Evolutionary conservation across 1,140 invertebrate genomes (phyloP), one percentile per base, ranked within the genome.

Genomic region (Nasonia vitripennis): DNA sequence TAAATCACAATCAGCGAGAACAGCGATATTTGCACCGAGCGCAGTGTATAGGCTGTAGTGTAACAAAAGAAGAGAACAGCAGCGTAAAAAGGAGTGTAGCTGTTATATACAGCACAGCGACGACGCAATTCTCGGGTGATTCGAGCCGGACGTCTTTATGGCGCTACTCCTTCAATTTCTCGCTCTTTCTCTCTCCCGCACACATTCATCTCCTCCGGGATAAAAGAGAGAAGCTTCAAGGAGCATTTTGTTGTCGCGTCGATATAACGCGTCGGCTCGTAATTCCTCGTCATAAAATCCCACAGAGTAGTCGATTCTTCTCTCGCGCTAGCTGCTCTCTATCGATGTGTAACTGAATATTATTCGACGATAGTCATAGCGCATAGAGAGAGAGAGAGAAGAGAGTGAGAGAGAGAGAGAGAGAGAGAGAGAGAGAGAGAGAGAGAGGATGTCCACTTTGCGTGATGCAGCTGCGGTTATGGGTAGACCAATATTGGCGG

Each of bases 211-310:
- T 75, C 17, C 73, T 41, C 23, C 75, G 37, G n/a, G 20, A 17
- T 51, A 17, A 20, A 48, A n/a, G 73, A 41, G 34, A 10, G 67
- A 27, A 70, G 37, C 75, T 23, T 41, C 17, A 11, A 11, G 10
- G 75, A 78, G n/a, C 37, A 78, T 78, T 78, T 48, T 45, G n/a
- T 78, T 48, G 75, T 78, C 75, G 41, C 41, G 75, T 51, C 75
- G 45, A 78, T 74, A 74, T 48, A 48, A 51, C 45, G 73, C 37
- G 75, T 27, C 3, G 37, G 14, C 73, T 37, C 73, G 37, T 74
- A 74, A 74, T 74, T 74, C 34, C 73, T 74, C 73, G 73, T 70
- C 27, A 70, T 55, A 55, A 55, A 55, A 55, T 55, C 51, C 51
- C 12, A 55, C 51, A 55, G 12, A 55, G 51, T 20, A 62, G 55